These are phyloP conservation scores for Holothuria scabra DNA, from an alignment of 53 echinoderm and acorn worm species.

Conservation along the genomic window DNA sequence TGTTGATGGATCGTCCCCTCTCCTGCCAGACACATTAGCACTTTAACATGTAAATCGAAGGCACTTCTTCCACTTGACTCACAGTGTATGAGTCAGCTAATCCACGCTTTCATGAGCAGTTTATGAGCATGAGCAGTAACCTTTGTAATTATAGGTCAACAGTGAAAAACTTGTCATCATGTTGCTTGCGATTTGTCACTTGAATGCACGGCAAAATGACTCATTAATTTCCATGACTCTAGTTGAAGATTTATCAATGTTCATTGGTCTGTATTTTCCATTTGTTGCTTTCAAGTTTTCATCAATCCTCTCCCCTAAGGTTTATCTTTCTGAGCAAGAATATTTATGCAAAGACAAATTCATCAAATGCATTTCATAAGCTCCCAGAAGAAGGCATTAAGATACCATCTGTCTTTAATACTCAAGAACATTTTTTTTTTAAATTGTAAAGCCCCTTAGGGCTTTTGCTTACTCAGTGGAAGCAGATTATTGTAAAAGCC, in stretches of 20 bases:
- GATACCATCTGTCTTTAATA: slow-evolving; percentile 35
- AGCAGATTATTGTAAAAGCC: slow-evolving; percentile 31
- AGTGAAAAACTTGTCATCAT: too few relatives aligned
- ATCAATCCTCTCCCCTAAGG: background rate
- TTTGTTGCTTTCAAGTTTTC: too few relatives aligned
- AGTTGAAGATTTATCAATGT: too few relatives aligned
- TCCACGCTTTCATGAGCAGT: background rate
- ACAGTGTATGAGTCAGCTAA: slow-evolving; percentile 17
- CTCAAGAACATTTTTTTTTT: slow-evolving; percentile 23
- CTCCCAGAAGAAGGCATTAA: slow-evolving; percentile 32
- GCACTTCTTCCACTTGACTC: too few relatives aligned
- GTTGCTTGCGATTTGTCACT: too few relatives aligned
- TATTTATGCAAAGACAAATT: slow-evolving; percentile 16
- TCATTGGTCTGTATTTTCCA: too few relatives aligned
- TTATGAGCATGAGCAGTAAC: slow-evolving; percentile 39
- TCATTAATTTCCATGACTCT: too few relatives aligned
- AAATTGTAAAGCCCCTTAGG: slow-evolving; percentile 35
- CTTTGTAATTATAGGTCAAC: slow-evolving; percentile 4
- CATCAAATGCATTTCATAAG: slow-evolving; percentile 35
- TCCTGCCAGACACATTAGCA: background rate
- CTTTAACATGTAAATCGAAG: too few relatives aligned
- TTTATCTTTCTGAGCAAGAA: slow-evolving; percentile 22
- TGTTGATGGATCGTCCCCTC: slow-evolving; percentile 14
- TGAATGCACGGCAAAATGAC: too few relatives aligned
- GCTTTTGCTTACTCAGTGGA: slow-evolving; percentile 36